Percentiles rank a stretch among this genome's conserved stretches.
These are phyloP conservation scores for Schizopygopsis pylzovi DNA, from an alignment of 2,797 vertebrate genomes.

Conservation along the genomic window DNA sequence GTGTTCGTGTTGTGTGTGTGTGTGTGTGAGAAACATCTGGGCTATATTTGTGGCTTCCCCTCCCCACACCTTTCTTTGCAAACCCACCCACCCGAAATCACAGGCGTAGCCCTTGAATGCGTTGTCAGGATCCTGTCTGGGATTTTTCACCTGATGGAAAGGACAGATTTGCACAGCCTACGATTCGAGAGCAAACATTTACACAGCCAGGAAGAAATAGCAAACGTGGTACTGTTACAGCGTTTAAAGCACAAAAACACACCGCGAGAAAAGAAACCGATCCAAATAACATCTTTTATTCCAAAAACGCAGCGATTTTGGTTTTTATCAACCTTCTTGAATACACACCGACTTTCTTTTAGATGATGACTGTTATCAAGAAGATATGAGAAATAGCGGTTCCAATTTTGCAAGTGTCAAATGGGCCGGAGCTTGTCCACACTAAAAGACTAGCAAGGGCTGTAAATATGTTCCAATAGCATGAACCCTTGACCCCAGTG, in stretches of 20 bases:
- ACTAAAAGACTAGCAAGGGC: conserved; percentile 21
- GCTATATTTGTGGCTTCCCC: conserved; percentile 60
- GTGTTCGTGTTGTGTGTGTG: no score
- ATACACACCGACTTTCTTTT: conserved; percentile 14
- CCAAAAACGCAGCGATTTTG: conserved; percentile 30
- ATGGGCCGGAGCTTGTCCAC: conserved; percentile 5
- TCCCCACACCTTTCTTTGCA: conserved; percentile 64
- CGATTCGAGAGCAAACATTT: conserved; percentile 76
- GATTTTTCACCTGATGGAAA: conserved; percentile 68
- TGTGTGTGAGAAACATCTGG: conserved; percentile 50
- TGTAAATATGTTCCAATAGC: conserved; percentile 61
- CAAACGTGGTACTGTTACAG: conserved; percentile 66
- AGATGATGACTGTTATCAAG: conserved; percentile 7
- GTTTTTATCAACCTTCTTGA: conserved; percentile 34
- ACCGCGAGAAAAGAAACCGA: conserved; percentile 59
- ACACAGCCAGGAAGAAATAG: conserved; percentile 70
- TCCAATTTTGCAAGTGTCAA: background rate
- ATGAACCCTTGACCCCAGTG: conserved; percentile 70
- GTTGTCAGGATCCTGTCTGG: conserved; percentile 66
- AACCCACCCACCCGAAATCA: conserved; percentile 43
- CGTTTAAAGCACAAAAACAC: conserved; percentile 60
- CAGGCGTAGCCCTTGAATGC: conserved; percentile 64
- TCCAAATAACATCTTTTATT: conserved; percentile 68
- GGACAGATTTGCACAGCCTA: conserved; percentile 68
- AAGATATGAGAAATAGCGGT: conserved; percentile 4